phyloP scores from a whole-genome alignment of 2,888 invertebrate genomes.

The Latrodectus elegans region DNA sequence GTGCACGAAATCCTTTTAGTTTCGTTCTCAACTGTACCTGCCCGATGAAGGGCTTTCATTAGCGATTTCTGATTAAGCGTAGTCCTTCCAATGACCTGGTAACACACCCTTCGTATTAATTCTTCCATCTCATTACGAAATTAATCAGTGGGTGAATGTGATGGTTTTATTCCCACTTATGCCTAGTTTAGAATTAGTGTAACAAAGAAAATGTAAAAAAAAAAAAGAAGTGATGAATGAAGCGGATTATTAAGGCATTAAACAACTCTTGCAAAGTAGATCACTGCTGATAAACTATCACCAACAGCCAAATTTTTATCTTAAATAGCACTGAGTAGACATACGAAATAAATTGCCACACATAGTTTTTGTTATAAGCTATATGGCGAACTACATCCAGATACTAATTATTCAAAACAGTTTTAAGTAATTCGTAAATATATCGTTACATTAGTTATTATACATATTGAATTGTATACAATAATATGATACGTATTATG shows the following conservation, averaged over 20 bases:
- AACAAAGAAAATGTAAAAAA: neutral
- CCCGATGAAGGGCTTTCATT: constrained; percentile 45
- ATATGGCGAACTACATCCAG: no score
- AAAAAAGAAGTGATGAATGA: neutral
- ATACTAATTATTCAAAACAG: no score
- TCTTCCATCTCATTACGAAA: constrained; percentile 45
- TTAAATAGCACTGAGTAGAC: no score
- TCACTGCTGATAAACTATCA: no score
- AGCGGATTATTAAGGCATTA: neutral
- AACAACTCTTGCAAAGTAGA: no score
- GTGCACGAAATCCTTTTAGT: neutral
- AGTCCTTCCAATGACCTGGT: constrained; percentile 33
- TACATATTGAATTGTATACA: no score
- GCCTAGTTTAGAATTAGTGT: neutral
- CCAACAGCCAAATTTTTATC: no score
- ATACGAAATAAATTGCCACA: no score
- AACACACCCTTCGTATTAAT: constrained; percentile 64
- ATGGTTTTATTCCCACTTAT: neutral
- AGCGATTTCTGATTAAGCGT: constrained; percentile 58
- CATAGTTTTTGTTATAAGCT: no score
- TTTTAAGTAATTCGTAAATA: no score
- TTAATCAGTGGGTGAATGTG: constrained; percentile 33
- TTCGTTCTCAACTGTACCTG: constrained; percentile 12
- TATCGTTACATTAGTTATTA: no score
- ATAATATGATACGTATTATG: no score